Evolutionary conservation across 2,113 vertebrate genomes (phyloP).

Genomic region (Hydrolagus affinis): DNA sequence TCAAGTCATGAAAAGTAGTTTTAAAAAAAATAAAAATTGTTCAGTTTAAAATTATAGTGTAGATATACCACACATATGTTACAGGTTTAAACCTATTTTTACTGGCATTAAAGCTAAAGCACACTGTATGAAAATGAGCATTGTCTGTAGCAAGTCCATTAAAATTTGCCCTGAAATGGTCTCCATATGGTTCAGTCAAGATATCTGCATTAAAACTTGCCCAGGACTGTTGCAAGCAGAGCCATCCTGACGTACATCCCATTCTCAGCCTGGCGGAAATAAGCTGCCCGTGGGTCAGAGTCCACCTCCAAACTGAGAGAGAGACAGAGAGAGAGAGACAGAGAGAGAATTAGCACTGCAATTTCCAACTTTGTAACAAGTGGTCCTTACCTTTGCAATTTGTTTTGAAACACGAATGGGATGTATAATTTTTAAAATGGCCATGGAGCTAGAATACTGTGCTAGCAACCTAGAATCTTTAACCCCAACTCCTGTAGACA

Average conservation of each 20-base stretch:
- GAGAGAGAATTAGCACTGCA: not conserved
- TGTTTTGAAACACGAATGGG: no score
- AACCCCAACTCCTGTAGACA: no score
- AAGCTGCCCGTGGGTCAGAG: constrained; percentile 83
- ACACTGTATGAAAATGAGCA: not conserved
- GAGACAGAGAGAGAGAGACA: constrained; percentile 44
- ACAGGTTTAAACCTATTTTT: not conserved
- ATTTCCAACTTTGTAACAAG: not conserved
- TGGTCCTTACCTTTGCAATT: not conserved
- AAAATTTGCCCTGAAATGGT: not conserved
- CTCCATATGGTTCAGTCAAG: not conserved
- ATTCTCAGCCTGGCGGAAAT: constrained; percentile 91
- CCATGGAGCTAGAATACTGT: no score
- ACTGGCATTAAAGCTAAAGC: no score
- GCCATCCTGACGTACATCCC: constrained; percentile 97
- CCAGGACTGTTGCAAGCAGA: constrained; percentile 79
- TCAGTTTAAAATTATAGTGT: not conserved
- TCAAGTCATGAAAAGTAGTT: not conserved
- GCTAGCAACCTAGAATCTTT: no score
- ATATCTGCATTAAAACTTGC: constrained; percentile 50
- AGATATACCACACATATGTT: not conserved
- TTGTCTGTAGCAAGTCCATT: not conserved
- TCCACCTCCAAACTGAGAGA: constrained; percentile 76
- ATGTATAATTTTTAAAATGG: no score
- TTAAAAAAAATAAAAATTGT: not conserved